Conservation (phyloP, 2,113 vertebrate species). For the Dicentrarchus labrax region DNA sequence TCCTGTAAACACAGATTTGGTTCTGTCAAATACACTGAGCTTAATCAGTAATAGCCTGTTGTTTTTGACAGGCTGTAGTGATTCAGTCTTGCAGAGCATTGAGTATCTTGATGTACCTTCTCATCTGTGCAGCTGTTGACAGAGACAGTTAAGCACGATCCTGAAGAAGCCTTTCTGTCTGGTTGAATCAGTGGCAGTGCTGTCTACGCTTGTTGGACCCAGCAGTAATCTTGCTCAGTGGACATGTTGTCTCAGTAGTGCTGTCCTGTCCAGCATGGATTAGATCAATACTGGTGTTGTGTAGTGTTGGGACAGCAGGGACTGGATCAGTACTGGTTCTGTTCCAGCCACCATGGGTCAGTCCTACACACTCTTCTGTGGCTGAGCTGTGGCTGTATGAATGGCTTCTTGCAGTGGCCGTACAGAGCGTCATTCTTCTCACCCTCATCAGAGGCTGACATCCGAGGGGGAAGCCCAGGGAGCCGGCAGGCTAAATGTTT, state of each 20-base stretch:
- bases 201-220: constrained; percentile 24
- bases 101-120: constrained; percentile 25
- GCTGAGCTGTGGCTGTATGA: constrained; percentile 74
- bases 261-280: constrained; percentile 55
- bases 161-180: constrained; percentile 2
- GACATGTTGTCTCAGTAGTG: constrained; percentile 49
- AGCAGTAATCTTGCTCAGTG: constrained; percentile 51
- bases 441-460: constrained; percentile 80
- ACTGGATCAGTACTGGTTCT: constrained; percentile 81
- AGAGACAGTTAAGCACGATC: constrained; percentile 24
- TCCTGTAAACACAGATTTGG: constrained; percentile 60
- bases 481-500: constrained; percentile 82
- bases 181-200: constrained; percentile 43
- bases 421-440: constrained; percentile 87
- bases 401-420: constrained; percentile 81
- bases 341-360: constrained; percentile 74
- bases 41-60: constrained; percentile 36
- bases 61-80: constrained; percentile 30
- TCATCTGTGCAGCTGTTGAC: constrained; percentile 53
- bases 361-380: constrained; percentile 69
- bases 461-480: constrained; percentile 81
- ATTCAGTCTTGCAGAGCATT: constrained; percentile 10
- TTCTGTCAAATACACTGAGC: constrained; percentile 14
- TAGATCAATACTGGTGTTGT: constrained; percentile 82
- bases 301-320: constrained; percentile 64